A percentile compares a stretch with the other conserved stretches of the same genome.
Conservation (phyloP, 2,797 vertebrate genomes). For the Centropyge bicolor region DNA sequence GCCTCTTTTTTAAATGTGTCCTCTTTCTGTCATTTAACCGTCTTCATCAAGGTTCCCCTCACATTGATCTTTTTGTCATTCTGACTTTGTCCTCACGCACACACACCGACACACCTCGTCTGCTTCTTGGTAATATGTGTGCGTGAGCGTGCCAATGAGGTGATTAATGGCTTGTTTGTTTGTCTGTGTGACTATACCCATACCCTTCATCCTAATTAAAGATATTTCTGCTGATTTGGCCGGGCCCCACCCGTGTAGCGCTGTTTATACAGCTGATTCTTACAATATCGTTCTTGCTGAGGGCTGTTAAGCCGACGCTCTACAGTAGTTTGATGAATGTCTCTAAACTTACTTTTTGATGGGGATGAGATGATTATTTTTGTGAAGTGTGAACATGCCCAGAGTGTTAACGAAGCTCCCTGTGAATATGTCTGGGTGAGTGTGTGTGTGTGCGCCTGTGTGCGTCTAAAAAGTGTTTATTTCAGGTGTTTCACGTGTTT, state of each 20-base stretch:
- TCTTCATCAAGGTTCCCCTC: conserved; percentile 26
- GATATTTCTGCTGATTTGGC: conserved; percentile 71
- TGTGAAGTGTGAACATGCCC: conserved; percentile 38
- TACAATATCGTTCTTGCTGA: conserved; percentile 46
- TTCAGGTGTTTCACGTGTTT: conserved; percentile 19
- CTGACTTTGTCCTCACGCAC: neutral
- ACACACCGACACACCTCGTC: conserved; percentile 4
- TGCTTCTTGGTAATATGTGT: conserved; percentile 37
- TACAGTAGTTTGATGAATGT: conserved; percentile 63
- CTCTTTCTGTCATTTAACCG: neutral
- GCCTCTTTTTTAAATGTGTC: neutral
- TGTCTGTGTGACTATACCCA: conserved; percentile 55
- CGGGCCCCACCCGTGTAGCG: conserved; percentile 24
- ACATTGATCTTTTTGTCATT: conserved; percentile 10
- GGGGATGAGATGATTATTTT: conserved; percentile 48
- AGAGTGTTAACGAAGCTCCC: conserved; percentile 30
- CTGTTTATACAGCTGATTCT: conserved; percentile 62
- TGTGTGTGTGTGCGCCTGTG: neutral
- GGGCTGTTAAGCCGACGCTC: conserved; percentile 42
- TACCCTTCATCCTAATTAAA: conserved; percentile 67
- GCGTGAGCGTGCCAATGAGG: conserved; percentile 47
- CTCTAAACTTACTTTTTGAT: conserved; percentile 62
- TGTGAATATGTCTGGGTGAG: conserved; percentile 7
- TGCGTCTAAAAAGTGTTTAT: conserved; percentile 9
- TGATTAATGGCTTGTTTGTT: conserved; percentile 75